Evolutionary conservation across 2,113 vertebrate genomes (phyloP).

Genomic region (Silurus meridionalis): DNA sequence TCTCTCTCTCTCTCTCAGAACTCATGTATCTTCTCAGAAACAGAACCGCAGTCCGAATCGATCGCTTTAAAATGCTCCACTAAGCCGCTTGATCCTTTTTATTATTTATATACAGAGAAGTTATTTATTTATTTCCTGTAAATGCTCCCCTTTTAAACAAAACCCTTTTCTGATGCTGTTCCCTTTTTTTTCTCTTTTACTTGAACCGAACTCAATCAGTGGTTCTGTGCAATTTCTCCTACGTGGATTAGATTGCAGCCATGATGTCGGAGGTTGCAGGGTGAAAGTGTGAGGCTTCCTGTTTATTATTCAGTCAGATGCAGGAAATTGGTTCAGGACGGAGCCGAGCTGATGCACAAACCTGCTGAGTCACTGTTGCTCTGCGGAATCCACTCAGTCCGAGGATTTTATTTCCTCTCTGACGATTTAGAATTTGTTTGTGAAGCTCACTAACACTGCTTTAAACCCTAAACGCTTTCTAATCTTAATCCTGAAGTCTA

Average conservation of each 20-base stretch:
- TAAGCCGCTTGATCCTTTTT: conserved; percentile 46
- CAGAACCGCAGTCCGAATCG: conserved; percentile 43
- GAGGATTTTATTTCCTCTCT: not conserved
- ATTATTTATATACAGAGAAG: conserved; percentile 58
- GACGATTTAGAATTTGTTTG: not conserved
- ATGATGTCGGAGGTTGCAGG: not conserved
- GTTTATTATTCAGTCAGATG: conserved; percentile 14
- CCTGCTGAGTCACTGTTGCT: not conserved
- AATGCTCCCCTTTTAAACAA: conserved; percentile 59
- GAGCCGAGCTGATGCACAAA: not conserved
- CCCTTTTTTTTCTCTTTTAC: conserved; percentile 39
- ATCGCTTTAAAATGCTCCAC: conserved; percentile 54
- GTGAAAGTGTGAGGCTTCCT: not conserved
- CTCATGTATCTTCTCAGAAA: conserved; percentile 44
- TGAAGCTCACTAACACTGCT: not conserved
- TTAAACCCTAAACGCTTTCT: not conserved
- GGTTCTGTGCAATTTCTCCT: not conserved
- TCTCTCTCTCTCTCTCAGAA: conserved; percentile 14
- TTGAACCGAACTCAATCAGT: not conserved
- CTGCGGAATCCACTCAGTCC: not conserved
- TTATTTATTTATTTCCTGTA: conserved; percentile 43
- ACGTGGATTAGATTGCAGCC: not conserved
- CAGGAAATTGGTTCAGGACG: not conserved
- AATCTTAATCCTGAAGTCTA: not conserved
- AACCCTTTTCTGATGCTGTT: conserved; percentile 57